These are phyloP conservation scores for Pteria penguin DNA, from an alignment of 2,888 invertebrate species.

Conservation along the genomic window DNA sequence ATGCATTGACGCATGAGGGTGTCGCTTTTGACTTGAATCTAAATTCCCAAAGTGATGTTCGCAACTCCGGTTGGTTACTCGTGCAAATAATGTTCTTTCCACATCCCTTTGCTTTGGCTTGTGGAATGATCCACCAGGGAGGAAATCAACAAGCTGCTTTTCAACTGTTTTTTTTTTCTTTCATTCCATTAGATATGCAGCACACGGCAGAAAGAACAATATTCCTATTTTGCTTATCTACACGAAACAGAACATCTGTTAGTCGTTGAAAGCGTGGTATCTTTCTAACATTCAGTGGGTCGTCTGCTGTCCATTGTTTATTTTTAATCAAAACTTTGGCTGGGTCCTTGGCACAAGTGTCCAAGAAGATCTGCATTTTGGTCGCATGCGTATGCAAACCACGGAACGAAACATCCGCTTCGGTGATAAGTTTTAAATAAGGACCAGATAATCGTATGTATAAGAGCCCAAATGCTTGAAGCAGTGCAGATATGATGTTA, in stretches of 20 bases:
- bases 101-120: slow-evolving; percentile 6
- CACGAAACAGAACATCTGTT: background rate
- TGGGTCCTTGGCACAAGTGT: slow-evolving; percentile 12
- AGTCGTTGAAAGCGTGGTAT: slow-evolving; percentile 9
- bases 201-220: slow-evolving; percentile 14
- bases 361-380: slow-evolving; percentile 11
- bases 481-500: slow-evolving; percentile 10
- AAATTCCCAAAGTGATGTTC: slow-evolving; percentile 7
- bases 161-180: slow-evolving; percentile 27
- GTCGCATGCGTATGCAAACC: slow-evolving; percentile 31
- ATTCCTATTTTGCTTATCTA: slow-evolving; percentile 6
- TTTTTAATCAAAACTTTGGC: background rate
- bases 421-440: slow-evolving; percentile 43
- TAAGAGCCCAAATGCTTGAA: slow-evolving; percentile 39
- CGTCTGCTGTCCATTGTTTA: background rate
- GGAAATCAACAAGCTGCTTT: slow-evolving; percentile 48
- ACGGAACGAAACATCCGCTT: slow-evolving; percentile 33
- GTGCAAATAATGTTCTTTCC: slow-evolving; percentile 36
- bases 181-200: slow-evolving; percentile 17
- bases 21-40: no score
- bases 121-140: slow-evolving; percentile 37
- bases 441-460: slow-evolving; percentile 48
- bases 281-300: background rate
- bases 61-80: background rate
- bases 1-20: no score